Percentiles rank a stretch among this genome's conserved stretches.
These are phyloP conservation scores for Pseudomyrmex gracilis DNA, from an alignment of 1,140 invertebrate genomes.

Conservation along the genomic window DNA sequence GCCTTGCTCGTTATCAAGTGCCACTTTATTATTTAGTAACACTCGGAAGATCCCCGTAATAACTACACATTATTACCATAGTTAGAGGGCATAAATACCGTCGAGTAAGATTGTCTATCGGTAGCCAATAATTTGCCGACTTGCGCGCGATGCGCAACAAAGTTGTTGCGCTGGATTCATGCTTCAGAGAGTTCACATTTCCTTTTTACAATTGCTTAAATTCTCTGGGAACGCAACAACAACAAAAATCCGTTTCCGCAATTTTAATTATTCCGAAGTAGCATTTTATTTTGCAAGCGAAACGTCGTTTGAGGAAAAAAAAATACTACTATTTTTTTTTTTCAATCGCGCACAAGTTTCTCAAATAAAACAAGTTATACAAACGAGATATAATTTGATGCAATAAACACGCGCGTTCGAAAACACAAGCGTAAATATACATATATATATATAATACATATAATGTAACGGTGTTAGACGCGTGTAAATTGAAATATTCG, in stretches of 20 bases:
- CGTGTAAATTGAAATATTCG: neutral
- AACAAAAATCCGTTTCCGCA: no score
- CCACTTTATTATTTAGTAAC: conserved; percentile 14
- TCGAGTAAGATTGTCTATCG: conserved; percentile 12
- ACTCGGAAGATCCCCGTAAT: conserved; percentile 38
- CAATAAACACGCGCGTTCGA: no score
- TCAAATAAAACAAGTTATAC: no score
- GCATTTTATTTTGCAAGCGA: no score
- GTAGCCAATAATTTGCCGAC: neutral
- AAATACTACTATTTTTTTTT: no score
- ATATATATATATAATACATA: neutral
- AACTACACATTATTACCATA: conserved; percentile 20
- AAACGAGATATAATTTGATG: no score
- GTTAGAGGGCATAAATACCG: neutral
- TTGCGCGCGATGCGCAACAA: neutral
- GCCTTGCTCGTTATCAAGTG: conserved; percentile 37
- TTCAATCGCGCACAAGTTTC: no score
- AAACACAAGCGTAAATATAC: no score
- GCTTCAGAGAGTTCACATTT: neutral
- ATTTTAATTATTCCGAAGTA: no score
- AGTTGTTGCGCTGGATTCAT: neutral
- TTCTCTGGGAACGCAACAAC: neutral
- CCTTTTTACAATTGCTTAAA: neutral
- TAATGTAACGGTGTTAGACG: neutral
- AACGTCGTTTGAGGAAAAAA: no score